Percentiles rank a stretch among this genome's conserved stretches.
Conservation (phyloP, 2,113 vertebrate genomes). For the Sprattus sprattus region DNA sequence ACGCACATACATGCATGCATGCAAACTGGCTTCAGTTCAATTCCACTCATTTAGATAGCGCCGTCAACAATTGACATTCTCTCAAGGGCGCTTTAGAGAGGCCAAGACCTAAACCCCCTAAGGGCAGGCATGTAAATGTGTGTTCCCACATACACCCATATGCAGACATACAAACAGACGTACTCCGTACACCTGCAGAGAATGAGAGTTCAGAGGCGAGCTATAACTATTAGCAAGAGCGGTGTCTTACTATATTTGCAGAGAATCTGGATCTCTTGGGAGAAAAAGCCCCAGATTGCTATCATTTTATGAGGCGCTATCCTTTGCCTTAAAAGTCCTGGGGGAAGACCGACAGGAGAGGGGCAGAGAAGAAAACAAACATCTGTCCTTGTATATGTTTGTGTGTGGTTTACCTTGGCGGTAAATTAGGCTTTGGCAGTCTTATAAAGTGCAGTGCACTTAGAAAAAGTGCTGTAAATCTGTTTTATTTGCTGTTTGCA, state of each 20-base stretch:
- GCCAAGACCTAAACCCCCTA: too few species aligned
- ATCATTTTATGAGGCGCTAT: slow-evolving; percentile 44
- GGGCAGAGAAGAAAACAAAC: not conserved
- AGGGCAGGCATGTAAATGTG: not conserved
- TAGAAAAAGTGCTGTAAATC: slow-evolving; percentile 66
- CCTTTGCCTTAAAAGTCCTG: slow-evolving; percentile 50
- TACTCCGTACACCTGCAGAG: not conserved
- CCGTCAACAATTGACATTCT: too few species aligned
- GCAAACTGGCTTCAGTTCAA: not conserved
- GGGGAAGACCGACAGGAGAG: not conserved
- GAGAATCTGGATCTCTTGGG: not conserved
- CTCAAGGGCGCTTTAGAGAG: too few species aligned
- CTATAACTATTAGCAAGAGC: not conserved
- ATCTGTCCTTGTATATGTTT: slow-evolving; percentile 39
- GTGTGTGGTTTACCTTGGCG: slow-evolving; percentile 55
- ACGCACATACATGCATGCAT: slow-evolving; percentile 6
- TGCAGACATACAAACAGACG: not conserved
- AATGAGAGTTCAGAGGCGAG: not conserved
- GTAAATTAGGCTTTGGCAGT: slow-evolving; percentile 68
- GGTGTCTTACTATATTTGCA: not conserved
- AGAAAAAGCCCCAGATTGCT: slow-evolving; percentile 35
- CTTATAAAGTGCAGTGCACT: slow-evolving; percentile 69
- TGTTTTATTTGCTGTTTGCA: slow-evolving; percentile 71
- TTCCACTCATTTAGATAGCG: too few species aligned
- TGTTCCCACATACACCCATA: not conserved